Evolutionary conservation across 2,797 vertebrate genomes (phyloP).

Genomic region (Artibeus jamaicensis): DNA sequence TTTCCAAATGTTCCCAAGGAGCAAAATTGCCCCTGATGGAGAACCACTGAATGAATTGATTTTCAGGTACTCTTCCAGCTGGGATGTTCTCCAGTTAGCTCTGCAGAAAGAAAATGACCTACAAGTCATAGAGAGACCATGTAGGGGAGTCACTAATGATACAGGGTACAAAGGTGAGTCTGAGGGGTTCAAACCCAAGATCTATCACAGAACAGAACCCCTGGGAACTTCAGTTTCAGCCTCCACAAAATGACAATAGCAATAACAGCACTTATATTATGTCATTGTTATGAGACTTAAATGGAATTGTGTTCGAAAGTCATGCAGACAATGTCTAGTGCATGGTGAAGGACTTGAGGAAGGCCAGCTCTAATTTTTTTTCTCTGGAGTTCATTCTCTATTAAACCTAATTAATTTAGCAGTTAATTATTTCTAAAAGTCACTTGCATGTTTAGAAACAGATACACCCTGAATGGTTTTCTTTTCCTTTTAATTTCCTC

Average conservation of each 20-base stretch:
- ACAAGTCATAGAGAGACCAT: not conserved
- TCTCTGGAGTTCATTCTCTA: not conserved
- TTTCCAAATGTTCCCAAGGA: not conserved
- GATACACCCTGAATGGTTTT: not conserved
- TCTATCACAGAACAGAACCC: not conserved
- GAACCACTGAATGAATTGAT: not conserved
- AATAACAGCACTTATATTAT: not conserved
- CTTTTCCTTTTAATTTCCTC: not conserved
- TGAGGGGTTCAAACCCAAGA: not conserved
- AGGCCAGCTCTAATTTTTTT: not conserved
- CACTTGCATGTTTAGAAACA: slow-evolving; percentile 1
- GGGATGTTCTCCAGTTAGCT: not conserved
- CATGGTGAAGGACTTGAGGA: not conserved
- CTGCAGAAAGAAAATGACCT: not conserved
- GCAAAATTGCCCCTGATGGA: not conserved
- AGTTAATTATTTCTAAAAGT: slow-evolving; percentile 18
- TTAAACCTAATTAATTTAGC: not conserved
- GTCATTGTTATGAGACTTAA: not conserved
- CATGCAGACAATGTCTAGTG: not conserved
- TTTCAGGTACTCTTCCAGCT: not conserved
- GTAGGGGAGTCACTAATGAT: not conserved
- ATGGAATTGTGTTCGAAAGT: not conserved
- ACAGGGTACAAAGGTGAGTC: not conserved
- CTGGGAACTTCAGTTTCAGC: not conserved
- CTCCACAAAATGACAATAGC: not conserved